A percentile compares a stretch with the other conserved stretches of the same genome.
phyloP scores from a whole-genome alignment of 1,140 invertebrate species.

The Aphidius gifuensis region DNA sequence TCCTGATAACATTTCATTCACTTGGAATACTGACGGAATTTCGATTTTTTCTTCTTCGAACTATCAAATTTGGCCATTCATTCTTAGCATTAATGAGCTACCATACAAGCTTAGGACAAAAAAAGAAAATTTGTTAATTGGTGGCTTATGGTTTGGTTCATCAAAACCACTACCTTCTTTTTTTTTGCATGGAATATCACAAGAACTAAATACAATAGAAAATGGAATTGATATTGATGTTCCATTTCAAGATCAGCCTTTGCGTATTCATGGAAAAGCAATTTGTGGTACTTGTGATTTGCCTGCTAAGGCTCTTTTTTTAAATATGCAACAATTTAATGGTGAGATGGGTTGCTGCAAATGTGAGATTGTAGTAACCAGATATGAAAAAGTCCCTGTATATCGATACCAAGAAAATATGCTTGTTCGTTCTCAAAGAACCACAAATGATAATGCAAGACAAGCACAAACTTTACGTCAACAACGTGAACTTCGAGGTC shows the following conservation, averaged over 20 bases:
- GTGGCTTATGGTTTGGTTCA: constrained; percentile 23
- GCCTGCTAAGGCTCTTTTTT: constrained; percentile 2
- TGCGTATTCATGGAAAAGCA: not conserved
- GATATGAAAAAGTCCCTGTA: not conserved
- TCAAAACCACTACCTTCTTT: constrained; percentile 7
- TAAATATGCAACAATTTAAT: constrained; percentile 2
- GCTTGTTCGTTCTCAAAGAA: not conserved
- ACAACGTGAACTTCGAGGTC: too few species aligned
- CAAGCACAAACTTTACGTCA: too few species aligned
- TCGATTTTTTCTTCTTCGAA: constrained; percentile 21
- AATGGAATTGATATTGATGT: constrained; percentile 11
- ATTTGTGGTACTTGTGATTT: constrained; percentile 10
- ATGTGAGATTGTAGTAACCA: not conserved
- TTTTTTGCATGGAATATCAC: constrained; percentile 3
- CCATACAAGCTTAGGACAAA: constrained; percentile 7
- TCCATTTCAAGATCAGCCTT: not conserved
- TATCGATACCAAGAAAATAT: not conserved
- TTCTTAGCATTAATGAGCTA: constrained; percentile 20
- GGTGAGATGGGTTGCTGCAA: not conserved
- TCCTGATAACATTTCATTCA: too few species aligned
- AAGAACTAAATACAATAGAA: constrained; percentile 3
- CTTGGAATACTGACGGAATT: too few species aligned
- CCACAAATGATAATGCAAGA: not conserved
- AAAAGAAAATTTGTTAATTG: constrained; percentile 19
- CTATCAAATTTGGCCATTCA: constrained; percentile 20